Percentiles rank a stretch among this genome's conserved stretches.
Conservation (phyloP, 1,140 invertebrate genomes). For the Lethrus apterus region DNA sequence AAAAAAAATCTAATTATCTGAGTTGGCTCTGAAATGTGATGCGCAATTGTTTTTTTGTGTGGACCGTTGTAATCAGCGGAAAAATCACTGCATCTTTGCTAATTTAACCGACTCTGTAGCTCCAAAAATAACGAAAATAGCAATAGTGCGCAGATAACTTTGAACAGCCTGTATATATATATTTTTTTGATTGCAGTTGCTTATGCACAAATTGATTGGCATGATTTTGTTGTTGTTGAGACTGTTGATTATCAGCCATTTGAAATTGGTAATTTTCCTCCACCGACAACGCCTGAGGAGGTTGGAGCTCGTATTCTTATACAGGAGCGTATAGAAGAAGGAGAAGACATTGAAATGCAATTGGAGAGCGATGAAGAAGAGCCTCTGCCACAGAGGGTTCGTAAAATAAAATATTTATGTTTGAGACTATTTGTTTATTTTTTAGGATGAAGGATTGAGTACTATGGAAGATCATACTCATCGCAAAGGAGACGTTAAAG, state of each 20-base stretch:
- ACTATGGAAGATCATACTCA: slow-evolving; percentile 57
- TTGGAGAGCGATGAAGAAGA: slow-evolving; percentile 60
- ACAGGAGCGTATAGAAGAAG: slow-evolving; percentile 57
- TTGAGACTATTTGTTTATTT: slow-evolving; percentile 3
- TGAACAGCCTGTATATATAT: no score
- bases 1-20: no score
- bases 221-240: slow-evolving; percentile 99
- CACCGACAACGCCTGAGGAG: slow-evolving; percentile 94
- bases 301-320: slow-evolving; percentile 90
- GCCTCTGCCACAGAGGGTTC: slow-evolving; percentile 33
- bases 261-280: slow-evolving; percentile 91
- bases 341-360: slow-evolving; percentile 67
- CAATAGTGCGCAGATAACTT: no score
- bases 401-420: slow-evolving; percentile 41
- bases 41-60: no score
- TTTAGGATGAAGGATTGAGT: slow-evolving; percentile 58
- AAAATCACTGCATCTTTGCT: no score
- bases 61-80: no score
- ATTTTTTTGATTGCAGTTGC: slow-evolving; percentile 55
- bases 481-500: slow-evolving; percentile 31
- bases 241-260: slow-evolving; percentile 98
- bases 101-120: no score
- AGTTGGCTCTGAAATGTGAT: no score
- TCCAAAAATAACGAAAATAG: no score
- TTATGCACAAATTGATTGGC: slow-evolving; percentile 99